Conservation (phyloP, 92 coral and sea anemone species). For the Diadumene lineata region DNA sequence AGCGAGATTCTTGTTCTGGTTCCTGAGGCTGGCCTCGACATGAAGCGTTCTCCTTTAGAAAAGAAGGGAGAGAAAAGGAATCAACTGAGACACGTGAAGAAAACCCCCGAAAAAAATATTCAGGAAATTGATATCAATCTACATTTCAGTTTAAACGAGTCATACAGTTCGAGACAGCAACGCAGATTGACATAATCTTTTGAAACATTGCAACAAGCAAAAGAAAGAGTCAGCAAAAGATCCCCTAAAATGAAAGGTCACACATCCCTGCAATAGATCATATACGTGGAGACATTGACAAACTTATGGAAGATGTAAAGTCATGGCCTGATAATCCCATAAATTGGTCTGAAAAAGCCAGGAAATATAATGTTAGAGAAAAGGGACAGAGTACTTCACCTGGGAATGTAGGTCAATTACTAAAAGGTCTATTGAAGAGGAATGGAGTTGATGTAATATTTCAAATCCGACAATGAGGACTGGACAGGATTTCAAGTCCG, state of each 20-base stretch:
- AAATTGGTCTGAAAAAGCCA: constrained; percentile 39
- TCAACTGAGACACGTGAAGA: constrained; percentile 17
- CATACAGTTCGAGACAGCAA: constrained; percentile 25
- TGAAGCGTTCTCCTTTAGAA: constrained; percentile 34
- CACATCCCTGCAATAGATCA: constrained; percentile 19
- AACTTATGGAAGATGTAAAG: constrained; percentile 23
- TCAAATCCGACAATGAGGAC: too few species aligned
- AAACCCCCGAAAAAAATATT: constrained; percentile 7
- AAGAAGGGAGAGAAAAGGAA: constrained; percentile 22
- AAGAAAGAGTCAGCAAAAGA: constrained; percentile 18
- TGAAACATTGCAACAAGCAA: constrained; percentile 39
- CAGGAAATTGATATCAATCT: constrained; percentile 21
- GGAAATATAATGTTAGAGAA: constrained; percentile 22
- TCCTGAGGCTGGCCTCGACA: constrained; percentile 46
- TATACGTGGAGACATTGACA: constrained; percentile 12
- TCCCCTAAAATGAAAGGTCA: constrained; percentile 9
- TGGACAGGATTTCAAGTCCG: too few species aligned
- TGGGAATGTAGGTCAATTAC: constrained; percentile 30
- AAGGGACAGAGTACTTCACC: constrained; percentile 13
- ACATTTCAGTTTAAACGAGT: constrained; percentile 21
- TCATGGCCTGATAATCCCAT: constrained; percentile 22
- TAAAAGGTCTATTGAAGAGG: constrained; percentile 25
- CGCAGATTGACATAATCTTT: constrained; percentile 31
- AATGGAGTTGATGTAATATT: too few species aligned
- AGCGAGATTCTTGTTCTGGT: constrained; percentile 43